phyloP scores from a whole-genome alignment of 2,888 invertebrate genomes.

The Carterocephalus palaemon region DNA sequence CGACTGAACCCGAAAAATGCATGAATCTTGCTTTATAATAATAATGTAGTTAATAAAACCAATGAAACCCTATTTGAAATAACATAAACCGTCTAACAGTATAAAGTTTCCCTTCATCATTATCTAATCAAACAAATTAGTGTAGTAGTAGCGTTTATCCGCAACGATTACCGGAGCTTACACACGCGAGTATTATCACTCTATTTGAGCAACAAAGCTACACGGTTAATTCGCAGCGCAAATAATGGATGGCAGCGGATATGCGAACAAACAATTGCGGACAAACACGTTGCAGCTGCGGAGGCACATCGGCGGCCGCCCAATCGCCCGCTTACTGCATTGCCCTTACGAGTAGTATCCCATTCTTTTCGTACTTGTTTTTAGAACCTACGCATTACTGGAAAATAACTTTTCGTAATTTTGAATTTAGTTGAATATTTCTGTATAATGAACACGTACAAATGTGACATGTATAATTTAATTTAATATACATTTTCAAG shows the following conservation, averaged over 20 bases:
- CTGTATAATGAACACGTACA: no score
- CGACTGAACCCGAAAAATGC: no score
- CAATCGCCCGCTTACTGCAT: conserved; percentile 33
- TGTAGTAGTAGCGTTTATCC: conserved; percentile 16
- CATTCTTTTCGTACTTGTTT: background rate
- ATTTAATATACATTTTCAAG: no score
- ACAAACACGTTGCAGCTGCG: conserved; percentile 40
- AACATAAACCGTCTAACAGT: no score
- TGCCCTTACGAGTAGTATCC: conserved; percentile 1
- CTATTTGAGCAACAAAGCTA: conserved; percentile 47
- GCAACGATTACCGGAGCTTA: conserved; percentile 31
- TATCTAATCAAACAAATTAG: conserved; percentile 17
- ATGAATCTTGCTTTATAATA: no score
- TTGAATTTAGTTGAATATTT: no score
- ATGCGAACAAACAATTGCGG: conserved; percentile 59
- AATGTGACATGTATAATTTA: no score
- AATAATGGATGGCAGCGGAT: conserved; percentile 62
- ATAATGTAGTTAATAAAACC: no score
- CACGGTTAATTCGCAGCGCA: conserved; percentile 53
- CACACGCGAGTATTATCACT: conserved; percentile 34
- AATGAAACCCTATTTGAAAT: background rate
- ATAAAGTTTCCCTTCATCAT: background rate
- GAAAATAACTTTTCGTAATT: no score
- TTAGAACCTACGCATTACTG: no score
- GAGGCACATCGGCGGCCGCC: conserved; percentile 37